Evolutionary conservation across 2,113 vertebrate genomes (phyloP), one percentile per base, ranked within the genome.

Genomic region (Dinomys branickii): DNA sequence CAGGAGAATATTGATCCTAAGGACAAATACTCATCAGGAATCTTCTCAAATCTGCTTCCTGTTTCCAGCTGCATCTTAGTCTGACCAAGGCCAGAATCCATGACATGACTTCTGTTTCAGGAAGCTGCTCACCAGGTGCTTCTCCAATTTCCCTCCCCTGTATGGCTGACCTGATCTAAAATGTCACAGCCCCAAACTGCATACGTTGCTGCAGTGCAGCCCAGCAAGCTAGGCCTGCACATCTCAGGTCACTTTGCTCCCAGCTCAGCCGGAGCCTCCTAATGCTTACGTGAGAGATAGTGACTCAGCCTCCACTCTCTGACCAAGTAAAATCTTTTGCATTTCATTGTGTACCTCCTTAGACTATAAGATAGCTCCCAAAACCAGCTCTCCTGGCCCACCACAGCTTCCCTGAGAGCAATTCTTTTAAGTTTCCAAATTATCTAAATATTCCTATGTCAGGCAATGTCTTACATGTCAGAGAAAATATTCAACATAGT

Each of bases 341-440:
- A 22, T 2, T 1, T 61, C 30, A 9, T 75, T 24, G 30, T 16
- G 17, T 11, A 22, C 71, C 24, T 20, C 30, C 22, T 50, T 3
- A 0, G 12, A 35, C n/a, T 47, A 3, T 13, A 59, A 38, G 38
- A 63, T 28, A 47, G 2, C 38, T n/a, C 30, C 58, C 26, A 52
- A 17, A 33, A 33, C 6, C 1, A 11, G 52, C 52, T 44, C 3
- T 0, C 38, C 2, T 44, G 7, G 2, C 47, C 50, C 6, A 41
- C 56, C 47, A n/a, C 50, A 17, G 59, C n/a, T 75, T 65, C 30
- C 26, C n/a, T 47, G 5, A 44, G 65, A 28, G 52, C 20, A 38
- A 80, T 38, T 22, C 7, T 65, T 86, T 33, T 26, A 47, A 59
- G 47, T 88, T 85, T 75, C 41, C n/a, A 84, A 26, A 71, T 14